Evolutionary conservation across 2,888 invertebrate species (phyloP).

Genomic region (Eupeodes luniger): DNA sequence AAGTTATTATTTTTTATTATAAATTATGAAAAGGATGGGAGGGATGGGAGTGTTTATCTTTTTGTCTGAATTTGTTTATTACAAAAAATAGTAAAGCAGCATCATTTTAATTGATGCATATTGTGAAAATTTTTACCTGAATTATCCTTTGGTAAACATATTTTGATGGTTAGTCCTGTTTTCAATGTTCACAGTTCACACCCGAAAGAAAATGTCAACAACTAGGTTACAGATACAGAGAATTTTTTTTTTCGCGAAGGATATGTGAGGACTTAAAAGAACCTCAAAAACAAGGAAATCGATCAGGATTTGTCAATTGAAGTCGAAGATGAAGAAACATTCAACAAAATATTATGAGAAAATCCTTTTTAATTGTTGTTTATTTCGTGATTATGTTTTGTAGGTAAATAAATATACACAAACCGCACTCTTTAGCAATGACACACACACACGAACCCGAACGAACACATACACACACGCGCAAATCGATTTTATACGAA

Average conservation of each 20-base stretch:
- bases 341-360: background rate
- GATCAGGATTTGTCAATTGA: background rate
- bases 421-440: constrained; percentile 35
- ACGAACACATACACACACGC: constrained; percentile 38
- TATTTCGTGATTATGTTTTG: constrained; percentile 39
- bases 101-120: background rate
- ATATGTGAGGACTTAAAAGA: background rate
- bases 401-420: constrained; percentile 74
- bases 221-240: constrained; percentile 58
- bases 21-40: background rate
- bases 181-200: constrained; percentile 46
- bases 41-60: background rate
- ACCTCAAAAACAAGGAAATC: constrained; percentile 4
- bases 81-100: background rate
- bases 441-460: constrained; percentile 52
- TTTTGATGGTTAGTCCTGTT: constrained; percentile 2
- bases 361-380: constrained; percentile 37
- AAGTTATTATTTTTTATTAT: constrained; percentile 4
- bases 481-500: constrained; percentile 70
- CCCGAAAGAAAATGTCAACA: constrained; percentile 57
- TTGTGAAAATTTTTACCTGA: constrained; percentile 41
- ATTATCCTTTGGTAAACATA: constrained; percentile 46
- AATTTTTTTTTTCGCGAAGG: constrained; percentile 38
- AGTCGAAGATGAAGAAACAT: background rate
- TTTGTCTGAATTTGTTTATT: background rate